Percentiles rank a stretch among this genome's conserved stretches.
Conservation (phyloP, 2,113 vertebrate genomes). For the Colius striatus region DNA sequence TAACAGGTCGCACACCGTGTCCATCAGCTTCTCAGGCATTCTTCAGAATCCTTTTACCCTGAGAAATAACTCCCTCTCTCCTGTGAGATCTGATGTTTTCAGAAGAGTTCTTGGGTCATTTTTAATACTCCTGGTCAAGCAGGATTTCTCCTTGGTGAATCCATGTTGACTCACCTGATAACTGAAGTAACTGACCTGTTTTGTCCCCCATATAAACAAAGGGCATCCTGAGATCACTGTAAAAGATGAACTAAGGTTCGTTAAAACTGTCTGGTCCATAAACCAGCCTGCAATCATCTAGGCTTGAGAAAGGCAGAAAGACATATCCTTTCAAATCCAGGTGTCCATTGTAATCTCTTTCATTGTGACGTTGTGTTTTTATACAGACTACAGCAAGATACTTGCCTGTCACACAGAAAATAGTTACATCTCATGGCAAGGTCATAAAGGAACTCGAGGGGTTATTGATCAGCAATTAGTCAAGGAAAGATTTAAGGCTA, state of each 20-base stretch:
- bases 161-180: too few relatives aligned
- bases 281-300: background rate
- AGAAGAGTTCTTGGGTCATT: background rate
- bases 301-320: background rate
- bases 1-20: background rate
- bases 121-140: too few relatives aligned
- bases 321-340: background rate
- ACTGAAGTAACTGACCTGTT: too few relatives aligned
- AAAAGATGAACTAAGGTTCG: background rate
- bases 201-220: too few relatives aligned
- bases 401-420: background rate
- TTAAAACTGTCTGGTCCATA: background rate
- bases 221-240: background rate
- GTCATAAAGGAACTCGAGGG: background rate
- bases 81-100: background rate
- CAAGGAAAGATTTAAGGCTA: background rate
- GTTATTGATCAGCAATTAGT: background rate
- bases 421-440: background rate
- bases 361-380: background rate
- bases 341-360: background rate
- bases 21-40: background rate
- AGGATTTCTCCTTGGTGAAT: too few relatives aligned
- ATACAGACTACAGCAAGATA: background rate
- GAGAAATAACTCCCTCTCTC: background rate
- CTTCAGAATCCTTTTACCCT: background rate